A percentile compares a stretch with the other conserved stretches of the same genome.
These are phyloP conservation scores for Todus mexicanus DNA, from an alignment of 2,797 vertebrate species.

Conservation along the genomic window DNA sequence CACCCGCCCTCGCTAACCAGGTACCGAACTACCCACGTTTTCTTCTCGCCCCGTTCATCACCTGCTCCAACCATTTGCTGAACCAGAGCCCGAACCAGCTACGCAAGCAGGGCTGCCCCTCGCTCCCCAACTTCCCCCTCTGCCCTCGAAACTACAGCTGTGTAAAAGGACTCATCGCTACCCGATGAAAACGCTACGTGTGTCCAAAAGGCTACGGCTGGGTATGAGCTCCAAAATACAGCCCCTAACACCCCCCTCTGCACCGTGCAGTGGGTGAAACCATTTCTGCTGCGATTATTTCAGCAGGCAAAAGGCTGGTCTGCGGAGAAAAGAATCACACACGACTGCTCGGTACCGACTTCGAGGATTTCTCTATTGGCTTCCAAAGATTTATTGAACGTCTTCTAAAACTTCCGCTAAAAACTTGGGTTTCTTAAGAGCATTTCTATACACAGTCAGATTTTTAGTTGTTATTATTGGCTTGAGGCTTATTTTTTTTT, in stretches of 20 bases:
- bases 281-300: neutral
- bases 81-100: neutral
- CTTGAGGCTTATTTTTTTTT: constrained; percentile 28
- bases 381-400: neutral
- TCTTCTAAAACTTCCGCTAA: neutral
- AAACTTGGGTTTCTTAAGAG: neutral
- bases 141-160: neutral
- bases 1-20: neutral
- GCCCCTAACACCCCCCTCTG: neutral
- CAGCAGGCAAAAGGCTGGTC: neutral
- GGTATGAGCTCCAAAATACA: neutral
- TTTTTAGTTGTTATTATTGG: neutral
- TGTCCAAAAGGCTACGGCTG: neutral
- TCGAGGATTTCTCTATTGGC: neutral
- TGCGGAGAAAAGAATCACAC: neutral
- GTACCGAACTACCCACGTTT: neutral
- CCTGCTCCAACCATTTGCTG: neutral
- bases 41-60: neutral
- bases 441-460: neutral
- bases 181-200: neutral
- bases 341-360: neutral
- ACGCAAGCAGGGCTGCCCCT: neutral
- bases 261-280: neutral
- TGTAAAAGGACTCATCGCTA: neutral
- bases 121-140: neutral